These are phyloP conservation scores for Liodrosophila aerea DNA, from an alignment of 2,888 invertebrate species.

Conservation along the genomic window DNA sequence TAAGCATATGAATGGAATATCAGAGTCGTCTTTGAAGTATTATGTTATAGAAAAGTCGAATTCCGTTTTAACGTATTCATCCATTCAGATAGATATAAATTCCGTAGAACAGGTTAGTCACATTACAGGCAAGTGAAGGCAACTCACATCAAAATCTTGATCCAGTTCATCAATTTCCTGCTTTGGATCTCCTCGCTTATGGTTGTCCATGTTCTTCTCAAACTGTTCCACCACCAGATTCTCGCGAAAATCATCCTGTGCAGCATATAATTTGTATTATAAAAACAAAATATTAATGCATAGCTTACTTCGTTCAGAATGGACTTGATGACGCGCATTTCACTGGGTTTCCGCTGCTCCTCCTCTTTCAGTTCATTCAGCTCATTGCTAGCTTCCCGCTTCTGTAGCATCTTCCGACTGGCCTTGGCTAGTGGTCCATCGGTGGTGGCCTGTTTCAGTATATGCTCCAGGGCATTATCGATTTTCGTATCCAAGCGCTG, in stretches of 20 bases:
- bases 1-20: too few species aligned
- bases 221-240: constrained; percentile 60
- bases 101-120: constrained; percentile 59
- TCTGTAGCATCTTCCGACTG: constrained; percentile 43
- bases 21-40: too few species aligned
- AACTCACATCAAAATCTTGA: constrained; percentile 58
- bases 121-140: constrained; percentile 5
- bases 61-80: too few species aligned
- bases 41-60: too few species aligned
- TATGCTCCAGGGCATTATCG: constrained; percentile 68
- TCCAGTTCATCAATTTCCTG: constrained; percentile 44
- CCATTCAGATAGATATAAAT: too few species aligned
- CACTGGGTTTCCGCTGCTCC: constrained; percentile 25
- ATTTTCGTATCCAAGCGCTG: constrained; percentile 70
- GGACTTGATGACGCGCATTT: constrained; percentile 63
- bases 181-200: constrained; percentile 12
- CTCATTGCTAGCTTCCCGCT: constrained; percentile 30
- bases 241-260: constrained; percentile 74
- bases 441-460: constrained; percentile 62
- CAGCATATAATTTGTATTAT: constrained; percentile 11
- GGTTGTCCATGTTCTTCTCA: constrained; percentile 22
- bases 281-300: background rate
- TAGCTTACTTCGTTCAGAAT: constrained; percentile 66
- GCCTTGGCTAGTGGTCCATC: constrained; percentile 69
- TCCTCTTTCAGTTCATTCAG: background rate